Conservation (phyloP, 1,140 invertebrate species). For the Drosophila kanapiae region DNA sequence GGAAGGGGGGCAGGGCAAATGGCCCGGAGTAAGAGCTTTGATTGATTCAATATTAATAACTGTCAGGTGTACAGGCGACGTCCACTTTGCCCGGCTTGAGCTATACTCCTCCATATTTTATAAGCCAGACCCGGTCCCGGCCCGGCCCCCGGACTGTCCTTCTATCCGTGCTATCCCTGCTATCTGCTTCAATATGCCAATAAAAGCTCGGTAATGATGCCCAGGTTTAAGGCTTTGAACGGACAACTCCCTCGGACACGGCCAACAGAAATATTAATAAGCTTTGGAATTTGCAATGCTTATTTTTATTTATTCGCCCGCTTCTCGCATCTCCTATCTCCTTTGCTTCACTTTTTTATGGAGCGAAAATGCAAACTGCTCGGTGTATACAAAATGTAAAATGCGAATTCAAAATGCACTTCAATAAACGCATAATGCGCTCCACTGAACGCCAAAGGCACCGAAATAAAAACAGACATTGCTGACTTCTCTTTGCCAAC, state of each 20-base stretch:
- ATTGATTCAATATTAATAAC: constrained; percentile 84
- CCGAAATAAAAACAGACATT: constrained; percentile 19
- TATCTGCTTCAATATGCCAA: constrained; percentile 63
- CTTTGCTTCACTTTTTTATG: constrained; percentile 35
- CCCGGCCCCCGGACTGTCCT: neutral
- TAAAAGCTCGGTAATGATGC: constrained; percentile 78
- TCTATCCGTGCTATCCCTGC: constrained; percentile 9
- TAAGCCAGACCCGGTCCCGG: constrained; percentile 27
- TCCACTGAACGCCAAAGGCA: constrained; percentile 74
- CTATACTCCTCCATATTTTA: constrained; percentile 65
- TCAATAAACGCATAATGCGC: constrained; percentile 75
- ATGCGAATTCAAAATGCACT: constrained; percentile 68
- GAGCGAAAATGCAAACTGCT: constrained; percentile 56
- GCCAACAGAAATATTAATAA: constrained; percentile 79
- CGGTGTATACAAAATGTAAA: constrained; percentile 38
- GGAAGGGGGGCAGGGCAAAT: constrained; percentile 3
- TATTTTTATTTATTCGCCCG: constrained; percentile 65
- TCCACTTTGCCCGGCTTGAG: constrained; percentile 31
- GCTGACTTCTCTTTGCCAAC: constrained; percentile 31
- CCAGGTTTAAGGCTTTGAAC: constrained; percentile 62
- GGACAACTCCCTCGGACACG: constrained; percentile 26
- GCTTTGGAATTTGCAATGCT: constrained; percentile 82
- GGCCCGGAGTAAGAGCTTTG: constrained; percentile 62
- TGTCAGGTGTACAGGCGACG: constrained; percentile 53
- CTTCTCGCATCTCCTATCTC: constrained; percentile 16